These are phyloP conservation scores for Sarcophaga bullata DNA, from an alignment of 1,140 invertebrate species.

Conservation along the genomic window DNA sequence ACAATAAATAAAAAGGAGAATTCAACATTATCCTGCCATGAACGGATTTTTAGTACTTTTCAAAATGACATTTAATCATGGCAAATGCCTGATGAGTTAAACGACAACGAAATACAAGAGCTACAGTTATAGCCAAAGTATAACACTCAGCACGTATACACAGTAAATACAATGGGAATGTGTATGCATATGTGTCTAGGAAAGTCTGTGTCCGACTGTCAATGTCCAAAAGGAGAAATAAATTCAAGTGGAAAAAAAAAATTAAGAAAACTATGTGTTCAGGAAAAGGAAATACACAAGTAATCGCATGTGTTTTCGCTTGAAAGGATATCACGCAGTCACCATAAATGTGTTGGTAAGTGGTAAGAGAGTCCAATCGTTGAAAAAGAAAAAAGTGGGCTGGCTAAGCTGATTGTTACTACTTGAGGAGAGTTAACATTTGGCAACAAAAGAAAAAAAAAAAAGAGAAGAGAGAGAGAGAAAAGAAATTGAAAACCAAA, in stretches of 20 bases:
- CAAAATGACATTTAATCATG: constrained; percentile 65
- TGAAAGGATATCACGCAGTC: constrained; percentile 56
- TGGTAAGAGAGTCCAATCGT: background rate
- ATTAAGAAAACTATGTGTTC: constrained; percentile 26
- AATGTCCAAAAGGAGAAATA: background rate
- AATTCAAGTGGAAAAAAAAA: background rate
- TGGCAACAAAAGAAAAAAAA: too few relatives aligned
- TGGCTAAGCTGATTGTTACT: constrained; percentile 27
- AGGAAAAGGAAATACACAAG: constrained; percentile 51
- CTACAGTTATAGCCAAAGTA: too few relatives aligned
- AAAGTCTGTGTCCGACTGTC: background rate
- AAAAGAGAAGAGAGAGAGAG: too few relatives aligned
- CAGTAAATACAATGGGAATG: too few relatives aligned
- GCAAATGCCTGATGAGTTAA: constrained; percentile 48
- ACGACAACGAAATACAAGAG: background rate
- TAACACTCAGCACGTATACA: background rate
- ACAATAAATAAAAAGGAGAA: background rate
- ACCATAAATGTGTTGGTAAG: constrained; percentile 34
- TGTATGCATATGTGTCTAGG: background rate
- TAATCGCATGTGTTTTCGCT: constrained; percentile 65
- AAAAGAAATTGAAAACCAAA: background rate
- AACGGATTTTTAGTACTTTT: constrained; percentile 65
- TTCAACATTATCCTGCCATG: constrained; percentile 25
- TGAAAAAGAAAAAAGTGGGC: background rate
- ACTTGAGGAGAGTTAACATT: background rate